Base-by-base conservation (phyloP, 2,797 vertebrate genomes). In the Fratercula arctica region DNA sequence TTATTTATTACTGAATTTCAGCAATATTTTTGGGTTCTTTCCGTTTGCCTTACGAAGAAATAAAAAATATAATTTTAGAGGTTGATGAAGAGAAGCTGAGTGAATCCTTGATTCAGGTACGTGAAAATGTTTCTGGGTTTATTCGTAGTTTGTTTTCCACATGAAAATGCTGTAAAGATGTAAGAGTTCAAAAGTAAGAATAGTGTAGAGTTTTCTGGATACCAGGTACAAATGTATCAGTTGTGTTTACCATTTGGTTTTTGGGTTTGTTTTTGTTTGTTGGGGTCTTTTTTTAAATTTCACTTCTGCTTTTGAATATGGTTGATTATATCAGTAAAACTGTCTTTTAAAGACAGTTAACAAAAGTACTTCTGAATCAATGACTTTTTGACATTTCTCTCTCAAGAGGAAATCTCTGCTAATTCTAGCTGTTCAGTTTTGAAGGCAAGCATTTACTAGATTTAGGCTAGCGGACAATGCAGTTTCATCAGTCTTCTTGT, bases 11-110 rank as follows among this genome's bases (percentile, higher is more conserved):
- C 45, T 91, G 92, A 87, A 89, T 99, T 98, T 97, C 97, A 99
- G 99, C 99, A 95, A 99, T 99, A 98, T 99, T 99, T 98, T 97
- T 99, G 96, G 99, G 99, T 97, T 99, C 99, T 78, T 99, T 99
- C 96, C 99, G 99, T 90, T 98, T 99, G 98, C 98, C 99, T 97
- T 99, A 99, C 85, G 98, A 99, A 97, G 99, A 99, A 98, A 99
- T 99, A 96, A 99, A 99, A 97, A 99, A 98, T 97, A 98, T 99
- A 25, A 98, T 99, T 97, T 98, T 99, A 97, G 98, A 99, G 94
- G 99, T 99, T 92, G 99, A 99, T 97, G 99, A 99, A 97, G 98
- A 98, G 70, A 98, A 99, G 96, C 98, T 99, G 97, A 99, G 98
- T 92, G 99, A 99, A 97, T 98, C 99, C 69, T 98, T 99, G 98